phyloP scores from a whole-genome alignment of 2,797 vertebrate species.

The Anniella stebbinsi region DNA sequence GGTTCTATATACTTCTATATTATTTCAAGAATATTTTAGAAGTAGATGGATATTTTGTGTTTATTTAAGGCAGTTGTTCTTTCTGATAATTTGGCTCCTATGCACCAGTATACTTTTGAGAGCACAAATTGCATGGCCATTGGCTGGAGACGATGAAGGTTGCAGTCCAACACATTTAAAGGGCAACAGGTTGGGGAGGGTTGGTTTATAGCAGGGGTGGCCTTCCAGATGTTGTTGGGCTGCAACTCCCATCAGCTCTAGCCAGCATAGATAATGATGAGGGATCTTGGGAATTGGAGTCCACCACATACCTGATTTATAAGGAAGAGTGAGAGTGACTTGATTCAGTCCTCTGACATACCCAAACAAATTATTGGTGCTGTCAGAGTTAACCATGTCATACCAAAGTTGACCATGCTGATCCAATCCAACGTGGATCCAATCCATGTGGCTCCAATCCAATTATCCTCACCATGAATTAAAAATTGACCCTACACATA shows the following conservation, averaged over 20 bases:
- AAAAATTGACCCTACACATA: background rate
- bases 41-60: background rate
- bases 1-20: background rate
- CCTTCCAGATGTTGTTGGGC: too few species aligned
- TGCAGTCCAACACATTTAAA: too few species aligned
- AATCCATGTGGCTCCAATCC: too few species aligned
- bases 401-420: background rate
- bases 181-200: too few species aligned
- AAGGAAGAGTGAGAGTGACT: background rate
- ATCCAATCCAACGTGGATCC: background rate
- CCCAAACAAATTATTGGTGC: background rate
- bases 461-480: background rate
- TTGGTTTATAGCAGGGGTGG: too few species aligned
- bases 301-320: too few species aligned
- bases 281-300: too few species aligned
- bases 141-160: too few species aligned
- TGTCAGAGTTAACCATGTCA: background rate
- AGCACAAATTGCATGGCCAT: background rate
- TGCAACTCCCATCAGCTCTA: too few species aligned
- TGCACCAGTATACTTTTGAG: background rate
- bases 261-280: too few species aligned
- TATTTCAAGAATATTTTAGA: background rate
- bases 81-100: background rate
- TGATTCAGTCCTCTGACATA: too few species aligned
- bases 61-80: background rate